Percentiles rank a stretch among this genome's conserved stretches.
Evolutionary conservation across 2,888 invertebrate genomes (phyloP).

Genomic region (Quadriops clusia): DNA sequence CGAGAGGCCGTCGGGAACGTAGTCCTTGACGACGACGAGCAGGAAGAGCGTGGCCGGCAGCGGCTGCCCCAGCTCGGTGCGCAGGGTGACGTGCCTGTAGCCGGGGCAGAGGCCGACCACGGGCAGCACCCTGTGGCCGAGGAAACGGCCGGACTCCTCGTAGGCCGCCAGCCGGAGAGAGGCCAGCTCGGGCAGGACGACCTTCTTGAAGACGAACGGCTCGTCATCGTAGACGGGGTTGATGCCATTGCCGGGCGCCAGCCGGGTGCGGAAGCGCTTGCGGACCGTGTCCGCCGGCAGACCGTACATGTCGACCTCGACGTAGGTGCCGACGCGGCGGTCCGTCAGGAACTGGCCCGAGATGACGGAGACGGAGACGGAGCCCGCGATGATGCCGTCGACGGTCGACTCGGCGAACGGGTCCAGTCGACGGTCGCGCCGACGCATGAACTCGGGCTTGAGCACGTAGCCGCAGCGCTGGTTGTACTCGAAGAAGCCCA

Average conservation of each 20-base stretch:
- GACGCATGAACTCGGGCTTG: constrained; percentile 95
- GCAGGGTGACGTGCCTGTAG: constrained; percentile 80
- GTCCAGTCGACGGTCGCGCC: constrained; percentile 82
- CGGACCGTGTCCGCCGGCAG: constrained; percentile 93
- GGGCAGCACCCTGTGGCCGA: constrained; percentile 89
- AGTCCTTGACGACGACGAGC: constrained; percentile 84
- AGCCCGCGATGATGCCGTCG: constrained; percentile 88
- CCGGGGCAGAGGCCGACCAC: constrained; percentile 86
- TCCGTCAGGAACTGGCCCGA: constrained; percentile 92
- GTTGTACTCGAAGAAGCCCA: constrained; percentile 91
- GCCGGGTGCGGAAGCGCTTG: constrained; percentile 81
- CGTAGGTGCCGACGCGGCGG: constrained; percentile 84
- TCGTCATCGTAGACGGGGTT: constrained; percentile 92
- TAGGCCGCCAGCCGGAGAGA: constrained; percentile 85
- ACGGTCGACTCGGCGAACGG: constrained; percentile 97
- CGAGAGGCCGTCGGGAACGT: constrained; percentile 84
- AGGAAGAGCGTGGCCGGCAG: constrained; percentile 78
- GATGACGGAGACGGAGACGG: constrained; percentile 80
- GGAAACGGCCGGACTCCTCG: constrained; percentile 82
- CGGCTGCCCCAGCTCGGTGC: constrained; percentile 87
- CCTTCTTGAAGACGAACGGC: constrained; percentile 90
- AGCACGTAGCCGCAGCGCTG: constrained; percentile 80
- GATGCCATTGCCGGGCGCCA: constrained; percentile 81
- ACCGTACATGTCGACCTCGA: constrained; percentile 97
- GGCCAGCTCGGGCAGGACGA: constrained; percentile 92